Evolutionary conservation across 2,113 vertebrate species (phyloP).

Genomic region (Neotragus moschatus): DNA sequence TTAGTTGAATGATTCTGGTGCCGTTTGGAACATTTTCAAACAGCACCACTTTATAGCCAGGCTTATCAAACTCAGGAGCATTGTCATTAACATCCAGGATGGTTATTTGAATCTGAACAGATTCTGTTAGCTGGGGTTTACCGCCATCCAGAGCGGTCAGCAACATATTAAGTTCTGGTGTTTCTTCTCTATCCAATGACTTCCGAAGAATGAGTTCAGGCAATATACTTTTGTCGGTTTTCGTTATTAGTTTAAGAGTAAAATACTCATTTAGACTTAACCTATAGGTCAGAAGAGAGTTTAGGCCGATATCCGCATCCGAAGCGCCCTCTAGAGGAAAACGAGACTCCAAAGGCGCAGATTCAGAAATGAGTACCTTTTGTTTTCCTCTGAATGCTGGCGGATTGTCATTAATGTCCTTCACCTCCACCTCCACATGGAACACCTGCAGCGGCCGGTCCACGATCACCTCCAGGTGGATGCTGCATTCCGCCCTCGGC

Average conservation of each 20-base stretch:
- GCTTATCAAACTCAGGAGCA: slow-evolving; percentile 49
- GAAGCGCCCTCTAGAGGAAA: slow-evolving; percentile 76
- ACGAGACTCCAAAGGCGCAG: slow-evolving; percentile 42
- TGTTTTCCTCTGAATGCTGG: slow-evolving; percentile 70
- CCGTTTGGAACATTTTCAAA: slow-evolving; percentile 58
- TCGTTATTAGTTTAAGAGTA: slow-evolving; percentile 54
- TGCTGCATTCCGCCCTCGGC: slow-evolving; percentile 61
- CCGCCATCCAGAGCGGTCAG: slow-evolving; percentile 75
- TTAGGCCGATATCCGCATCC: slow-evolving; percentile 76
- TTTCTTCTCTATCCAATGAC: slow-evolving; percentile 66
- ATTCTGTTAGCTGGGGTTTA: slow-evolving; percentile 77
- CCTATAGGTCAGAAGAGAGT: slow-evolving; percentile 74
- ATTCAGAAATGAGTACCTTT: slow-evolving; percentile 70
- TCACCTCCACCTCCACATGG: slow-evolving; percentile 80
- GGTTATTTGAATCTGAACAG: slow-evolving; percentile 50
- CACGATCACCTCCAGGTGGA: slow-evolving; percentile 81
- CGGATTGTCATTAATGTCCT: slow-evolving; percentile 86
- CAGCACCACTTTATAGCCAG: slow-evolving; percentile 49
- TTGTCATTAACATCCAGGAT: slow-evolving; percentile 74
- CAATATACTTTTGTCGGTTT: slow-evolving; percentile 40
- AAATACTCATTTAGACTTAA: slow-evolving; percentile 68
- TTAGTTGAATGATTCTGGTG: slow-evolving; percentile 64
- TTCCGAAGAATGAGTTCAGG: slow-evolving; percentile 65
- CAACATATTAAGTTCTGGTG: slow-evolving; percentile 41
- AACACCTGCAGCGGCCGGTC: slow-evolving; percentile 82